phyloP scores from a whole-genome alignment of 35 echinoderm and acorn worm species.

The Stichopus chloronotus region DNA sequence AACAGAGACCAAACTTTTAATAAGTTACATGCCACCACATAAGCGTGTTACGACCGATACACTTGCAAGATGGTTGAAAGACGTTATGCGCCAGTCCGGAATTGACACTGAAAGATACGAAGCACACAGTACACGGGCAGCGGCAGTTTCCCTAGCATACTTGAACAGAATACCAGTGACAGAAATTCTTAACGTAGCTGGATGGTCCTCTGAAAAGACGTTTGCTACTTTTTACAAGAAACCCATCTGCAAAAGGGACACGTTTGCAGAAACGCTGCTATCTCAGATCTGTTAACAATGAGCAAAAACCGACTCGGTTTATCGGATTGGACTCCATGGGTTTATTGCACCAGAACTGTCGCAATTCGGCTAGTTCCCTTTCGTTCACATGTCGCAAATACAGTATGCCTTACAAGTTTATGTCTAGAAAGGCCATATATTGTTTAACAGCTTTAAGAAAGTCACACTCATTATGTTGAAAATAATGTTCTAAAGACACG shows the following conservation, averaged over 20 bases:
- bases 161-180: background rate
- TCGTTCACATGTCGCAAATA: too few relatives aligned
- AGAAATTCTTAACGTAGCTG: conserved; percentile 46
- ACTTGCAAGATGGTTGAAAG: too few relatives aligned
- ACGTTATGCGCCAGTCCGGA: conserved; percentile 29
- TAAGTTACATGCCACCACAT: background rate
- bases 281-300: background rate
- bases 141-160: too few relatives aligned
- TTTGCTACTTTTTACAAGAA: too few relatives aligned
- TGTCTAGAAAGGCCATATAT: too few relatives aligned
- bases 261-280: too few relatives aligned
- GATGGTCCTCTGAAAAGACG: conserved; percentile 52
- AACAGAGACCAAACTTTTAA: conserved; percentile 36
- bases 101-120: conserved; percentile 37
- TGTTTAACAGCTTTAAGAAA: background rate
- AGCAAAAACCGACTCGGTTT: background rate
- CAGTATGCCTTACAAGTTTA: too few relatives aligned
- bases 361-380: too few relatives aligned
- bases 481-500: background rate
- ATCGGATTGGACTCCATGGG: too few relatives aligned
- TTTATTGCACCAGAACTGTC: background rate
- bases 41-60: too few relatives aligned
- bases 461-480: too few relatives aligned
- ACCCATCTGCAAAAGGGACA: too few relatives aligned
- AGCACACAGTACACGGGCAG: conserved; percentile 61